phyloP scores from a whole-genome alignment of 2,797 vertebrate genomes.

The Tapirus indicus region DNA sequence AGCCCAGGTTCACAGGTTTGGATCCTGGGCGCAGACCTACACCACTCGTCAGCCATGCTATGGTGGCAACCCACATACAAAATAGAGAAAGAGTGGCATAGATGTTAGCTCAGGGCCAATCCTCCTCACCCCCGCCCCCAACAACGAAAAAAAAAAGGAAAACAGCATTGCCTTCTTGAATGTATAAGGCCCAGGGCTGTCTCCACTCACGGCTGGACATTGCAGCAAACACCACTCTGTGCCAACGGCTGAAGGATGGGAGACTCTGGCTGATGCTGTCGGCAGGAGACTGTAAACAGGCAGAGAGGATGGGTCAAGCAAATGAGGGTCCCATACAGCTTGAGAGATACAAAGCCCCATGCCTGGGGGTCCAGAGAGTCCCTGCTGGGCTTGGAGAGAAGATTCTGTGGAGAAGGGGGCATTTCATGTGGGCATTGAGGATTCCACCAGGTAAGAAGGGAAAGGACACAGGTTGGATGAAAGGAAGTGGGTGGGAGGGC shows the following conservation, averaged over 20 bases:
- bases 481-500: accelerated
- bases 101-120: too few species aligned
- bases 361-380: background rate
- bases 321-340: background rate
- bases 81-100: too few species aligned
- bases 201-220: accelerated
- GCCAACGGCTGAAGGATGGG: accelerated
- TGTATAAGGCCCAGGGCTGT: accelerated
- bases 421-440: accelerated
- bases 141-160: too few species aligned
- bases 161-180: accelerated
- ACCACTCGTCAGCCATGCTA: too few species aligned
- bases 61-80: too few species aligned
- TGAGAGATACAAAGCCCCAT: accelerated
- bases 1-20: too few species aligned
- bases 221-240: accelerated
- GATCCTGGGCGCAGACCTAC: too few species aligned
- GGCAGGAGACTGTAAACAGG: background rate
- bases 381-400: background rate
- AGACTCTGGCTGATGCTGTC: accelerated
- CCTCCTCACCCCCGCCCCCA: too few species aligned
- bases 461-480: background rate
- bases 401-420: background rate
- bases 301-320: accelerated
- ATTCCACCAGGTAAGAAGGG: too few species aligned